Evolutionary conservation across 1,140 invertebrate species (phyloP).

Genomic region (Solenopsis fugax): DNA sequence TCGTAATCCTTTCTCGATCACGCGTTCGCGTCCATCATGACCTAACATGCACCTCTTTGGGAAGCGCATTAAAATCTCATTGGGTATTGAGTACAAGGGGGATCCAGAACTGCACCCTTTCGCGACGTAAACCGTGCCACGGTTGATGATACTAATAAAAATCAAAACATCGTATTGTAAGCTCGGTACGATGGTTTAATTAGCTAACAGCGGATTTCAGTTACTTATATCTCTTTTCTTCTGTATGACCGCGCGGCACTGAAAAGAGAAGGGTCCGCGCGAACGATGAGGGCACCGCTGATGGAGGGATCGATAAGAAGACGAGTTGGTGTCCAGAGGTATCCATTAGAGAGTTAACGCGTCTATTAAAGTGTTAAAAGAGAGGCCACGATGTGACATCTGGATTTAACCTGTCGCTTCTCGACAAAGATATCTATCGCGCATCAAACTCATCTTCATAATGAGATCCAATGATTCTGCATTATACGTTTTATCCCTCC

Average conservation of each 20-base stretch:
- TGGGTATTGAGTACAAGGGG: slow-evolving; percentile 46
- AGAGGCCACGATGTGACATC: slow-evolving; percentile 44
- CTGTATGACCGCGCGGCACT: not conserved
- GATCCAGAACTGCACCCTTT: slow-evolving; percentile 33
- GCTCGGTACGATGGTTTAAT: slow-evolving; percentile 28
- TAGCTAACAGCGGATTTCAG: slow-evolving; percentile 2
- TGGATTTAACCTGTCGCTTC: slow-evolving; percentile 30
- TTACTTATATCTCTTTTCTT: slow-evolving; percentile 26
- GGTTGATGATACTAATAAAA: slow-evolving; percentile 28
- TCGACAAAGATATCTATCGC: slow-evolving; percentile 33
- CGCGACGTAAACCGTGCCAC: not conserved
- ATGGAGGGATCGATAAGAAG: slow-evolving; percentile 70
- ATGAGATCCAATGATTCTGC: slow-evolving; percentile 21
- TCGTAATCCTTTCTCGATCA: slow-evolving; percentile 83
- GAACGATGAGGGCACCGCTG: slow-evolving; percentile 30
- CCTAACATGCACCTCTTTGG: slow-evolving; percentile 49
- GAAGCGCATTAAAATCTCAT: slow-evolving; percentile 81
- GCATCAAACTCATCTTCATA: slow-evolving; percentile 39
- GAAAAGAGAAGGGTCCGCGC: not conserved
- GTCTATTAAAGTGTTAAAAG: slow-evolving; percentile 73
- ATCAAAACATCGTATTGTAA: slow-evolving; percentile 18
- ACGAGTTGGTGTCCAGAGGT: slow-evolving; percentile 41
- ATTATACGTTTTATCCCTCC: not conserved
- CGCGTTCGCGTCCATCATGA: slow-evolving; percentile 79
- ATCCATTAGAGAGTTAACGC: slow-evolving; percentile 73